Evolutionary conservation across 2,797 vertebrate genomes (phyloP).

Genomic region (Poecilia picta): DNA sequence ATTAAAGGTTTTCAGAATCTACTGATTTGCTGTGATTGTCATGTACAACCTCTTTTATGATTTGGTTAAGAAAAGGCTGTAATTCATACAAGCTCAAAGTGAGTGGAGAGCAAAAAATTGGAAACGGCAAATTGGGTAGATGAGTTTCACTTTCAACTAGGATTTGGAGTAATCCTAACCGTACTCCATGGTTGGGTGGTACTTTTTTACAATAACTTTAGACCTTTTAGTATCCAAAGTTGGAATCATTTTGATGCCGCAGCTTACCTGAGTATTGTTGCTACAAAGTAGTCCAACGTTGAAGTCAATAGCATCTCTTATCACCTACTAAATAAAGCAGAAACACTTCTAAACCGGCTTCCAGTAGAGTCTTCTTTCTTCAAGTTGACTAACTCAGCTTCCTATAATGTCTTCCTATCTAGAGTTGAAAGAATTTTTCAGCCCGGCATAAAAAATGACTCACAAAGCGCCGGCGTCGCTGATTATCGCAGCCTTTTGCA

Average conservation of each 20-base stretch:
- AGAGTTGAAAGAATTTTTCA: neutral
- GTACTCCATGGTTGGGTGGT: neutral
- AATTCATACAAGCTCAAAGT: neutral
- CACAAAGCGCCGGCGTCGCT: conserved; percentile 19
- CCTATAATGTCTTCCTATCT: neutral
- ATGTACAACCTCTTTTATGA: neutral
- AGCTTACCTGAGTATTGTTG: neutral
- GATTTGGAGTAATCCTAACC: neutral
- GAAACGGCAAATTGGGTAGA: neutral
- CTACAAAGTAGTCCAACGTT: neutral
- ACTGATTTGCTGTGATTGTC: neutral
- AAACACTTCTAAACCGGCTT: conserved; percentile 1
- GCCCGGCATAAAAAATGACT: neutral
- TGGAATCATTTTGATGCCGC: neutral
- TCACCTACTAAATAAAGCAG: neutral
- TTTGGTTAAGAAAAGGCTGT: neutral
- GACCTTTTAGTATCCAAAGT: neutral
- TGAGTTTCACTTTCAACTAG: neutral
- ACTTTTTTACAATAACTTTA: neutral
- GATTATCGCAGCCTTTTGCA: conserved; percentile 45
- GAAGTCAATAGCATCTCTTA: neutral
- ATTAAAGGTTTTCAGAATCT: neutral
- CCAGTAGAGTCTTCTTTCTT: neutral
- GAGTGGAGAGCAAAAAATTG: neutral
- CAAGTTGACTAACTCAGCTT: neutral